These are phyloP conservation scores for Apoderus coryli DNA, from an alignment of 2,888 invertebrate genomes.

Conservation along the genomic window DNA sequence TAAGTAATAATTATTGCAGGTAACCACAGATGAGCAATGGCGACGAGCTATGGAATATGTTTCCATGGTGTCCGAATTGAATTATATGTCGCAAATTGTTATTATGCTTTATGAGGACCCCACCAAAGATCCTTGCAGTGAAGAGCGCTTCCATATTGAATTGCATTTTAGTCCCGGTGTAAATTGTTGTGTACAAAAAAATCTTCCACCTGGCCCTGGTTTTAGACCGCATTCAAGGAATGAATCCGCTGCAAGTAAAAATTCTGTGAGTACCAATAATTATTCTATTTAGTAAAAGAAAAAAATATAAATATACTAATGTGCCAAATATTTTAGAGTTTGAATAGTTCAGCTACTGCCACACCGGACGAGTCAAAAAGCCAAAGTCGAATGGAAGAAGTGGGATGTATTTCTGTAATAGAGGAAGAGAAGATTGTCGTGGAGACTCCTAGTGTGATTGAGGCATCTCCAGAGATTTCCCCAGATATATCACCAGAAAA, in stretches of 20 bases:
- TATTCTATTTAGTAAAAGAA: no score
- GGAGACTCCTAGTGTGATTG: slow-evolving; percentile 17
- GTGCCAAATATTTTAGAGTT: slow-evolving; percentile 37
- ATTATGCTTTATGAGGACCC: slow-evolving; percentile 99
- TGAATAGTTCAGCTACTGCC: slow-evolving; percentile 46
- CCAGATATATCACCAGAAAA: slow-evolving; percentile 17
- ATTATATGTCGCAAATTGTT: slow-evolving; percentile 98
- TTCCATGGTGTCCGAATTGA: slow-evolving; percentile 92
- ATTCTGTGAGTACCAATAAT: slow-evolving; percentile 43
- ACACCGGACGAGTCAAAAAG: slow-evolving; percentile 34
- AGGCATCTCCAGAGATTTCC: slow-evolving; percentile 16
- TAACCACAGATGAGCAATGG: slow-evolving; percentile 87
- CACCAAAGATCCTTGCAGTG: slow-evolving; percentile 82
- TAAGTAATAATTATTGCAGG: slow-evolving; percentile 12
- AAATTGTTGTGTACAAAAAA: slow-evolving; percentile 91
- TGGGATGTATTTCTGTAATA: slow-evolving; percentile 37
- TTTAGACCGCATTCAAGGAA: slow-evolving; percentile 85
- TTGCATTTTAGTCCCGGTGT: slow-evolving; percentile 98
- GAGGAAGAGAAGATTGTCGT: slow-evolving; percentile 21
- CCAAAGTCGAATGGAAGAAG: slow-evolving; percentile 54
- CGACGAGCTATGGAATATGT: slow-evolving; percentile 96
- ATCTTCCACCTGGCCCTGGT: slow-evolving; percentile 83
- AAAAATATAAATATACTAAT: no score
- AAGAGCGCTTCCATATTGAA: slow-evolving; percentile 94
- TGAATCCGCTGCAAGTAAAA: slow-evolving; percentile 50